Evolutionary conservation across 2,113 vertebrate species (phyloP), one percentile per base, ranked within the genome.

Genomic region (Hippocampus mohnikei): DNA sequence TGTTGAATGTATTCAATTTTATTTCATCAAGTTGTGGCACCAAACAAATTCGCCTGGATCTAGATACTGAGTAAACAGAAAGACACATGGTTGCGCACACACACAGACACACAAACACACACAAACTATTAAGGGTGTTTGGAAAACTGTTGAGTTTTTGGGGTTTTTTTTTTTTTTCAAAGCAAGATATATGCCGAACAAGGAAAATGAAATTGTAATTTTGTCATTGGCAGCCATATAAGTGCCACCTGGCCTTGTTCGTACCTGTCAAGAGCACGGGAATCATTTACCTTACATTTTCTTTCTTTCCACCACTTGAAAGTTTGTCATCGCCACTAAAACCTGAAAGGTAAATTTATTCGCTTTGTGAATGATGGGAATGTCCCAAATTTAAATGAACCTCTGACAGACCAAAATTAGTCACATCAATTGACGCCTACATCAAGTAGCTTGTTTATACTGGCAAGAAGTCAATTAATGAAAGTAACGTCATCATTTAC

Each of bases 311-410:
- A 78, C 77, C 6, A 4, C 48, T 70, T 33, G 33, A 37, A 62
- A 63, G 68, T 74, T 61, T 4, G 46, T 29, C 55, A 12, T 69
- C 53, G 72, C 75, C 37, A 7, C 77, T 18, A 75, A 63, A 58
- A 72, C 55, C 20, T 79, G 68, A 77, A 78, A 74, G 53, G 59
- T 78, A 71, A 67, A 77, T 56, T n/a, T 18, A 58, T 55, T 29
- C 81, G 87, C 88, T 90, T 88, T 83, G 80, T 73, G 76, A 84
- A 87, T 85, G 62, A 86, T 85, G 69, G 29, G 29, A 70, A 82
- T 75, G 71, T 82, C 85, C 85, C 87, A 88, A 87, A 83, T 50
- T 82, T 72, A 81, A 75, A 87, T 84, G 81, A 80, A 67, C 81
- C 76, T 75, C 77, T 41, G 41, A 69, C 70, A 69, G 69, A 84